Conservation (phyloP, 2,888 invertebrate species). For the Phyto melanocephala region DNA sequence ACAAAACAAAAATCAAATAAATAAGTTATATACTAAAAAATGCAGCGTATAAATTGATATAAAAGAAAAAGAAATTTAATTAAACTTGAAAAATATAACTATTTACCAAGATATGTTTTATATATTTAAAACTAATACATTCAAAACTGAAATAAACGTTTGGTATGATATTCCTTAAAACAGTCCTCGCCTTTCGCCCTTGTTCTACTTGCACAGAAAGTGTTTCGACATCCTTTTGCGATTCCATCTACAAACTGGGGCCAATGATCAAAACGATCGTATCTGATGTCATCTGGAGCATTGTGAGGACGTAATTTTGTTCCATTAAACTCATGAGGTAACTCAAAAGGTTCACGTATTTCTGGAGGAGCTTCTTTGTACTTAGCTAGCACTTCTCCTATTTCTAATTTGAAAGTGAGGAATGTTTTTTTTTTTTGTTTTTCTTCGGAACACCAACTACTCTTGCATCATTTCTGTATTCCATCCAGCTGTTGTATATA, state of each 20-base stretch:
- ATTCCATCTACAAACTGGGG: not conserved
- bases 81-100: too few relatives aligned
- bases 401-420: slow-evolving; percentile 16
- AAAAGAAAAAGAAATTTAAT: too few relatives aligned
- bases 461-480: slow-evolving; percentile 45
- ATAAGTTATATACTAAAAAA: not conserved
- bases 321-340: slow-evolving; percentile 2
- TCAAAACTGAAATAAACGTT: too few relatives aligned
- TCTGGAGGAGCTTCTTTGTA: slow-evolving; percentile 10
- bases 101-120: too few relatives aligned
- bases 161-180: slow-evolving; percentile 4
- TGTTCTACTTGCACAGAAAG: slow-evolving; percentile 6
- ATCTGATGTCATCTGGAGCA: slow-evolving; percentile 26
- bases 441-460: not conserved
- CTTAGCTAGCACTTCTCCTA: slow-evolving; percentile 4
- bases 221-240: not conserved
- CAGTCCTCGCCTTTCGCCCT: not conserved
- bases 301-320: slow-evolving; percentile 18
- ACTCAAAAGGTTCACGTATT: slow-evolving; percentile 6
- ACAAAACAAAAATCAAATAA: not conserved
- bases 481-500: slow-evolving; percentile 52
- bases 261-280: slow-evolving; percentile 22
- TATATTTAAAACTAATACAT: too few relatives aligned
- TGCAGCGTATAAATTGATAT: too few relatives aligned
- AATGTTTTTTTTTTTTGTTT: slow-evolving; percentile 15